These are phyloP conservation scores for Macrobrachium rosenbergii DNA, from an alignment of 1,140 invertebrate genomes.

Conservation along the genomic window DNA sequence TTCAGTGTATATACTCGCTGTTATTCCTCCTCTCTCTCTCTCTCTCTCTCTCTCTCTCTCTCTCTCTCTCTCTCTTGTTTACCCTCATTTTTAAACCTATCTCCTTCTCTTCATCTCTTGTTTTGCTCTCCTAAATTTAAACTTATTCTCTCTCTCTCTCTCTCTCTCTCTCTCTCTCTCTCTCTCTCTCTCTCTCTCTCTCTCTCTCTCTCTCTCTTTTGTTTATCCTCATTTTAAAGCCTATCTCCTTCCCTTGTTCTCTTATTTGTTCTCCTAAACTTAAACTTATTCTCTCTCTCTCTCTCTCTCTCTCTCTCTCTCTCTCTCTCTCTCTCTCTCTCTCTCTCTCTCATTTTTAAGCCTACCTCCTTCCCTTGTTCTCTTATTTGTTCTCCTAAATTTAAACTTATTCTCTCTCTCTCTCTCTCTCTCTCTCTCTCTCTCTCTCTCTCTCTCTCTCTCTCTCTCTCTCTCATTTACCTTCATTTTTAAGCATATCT, in stretches of 20 bases:
- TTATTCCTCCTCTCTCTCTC: neutral
- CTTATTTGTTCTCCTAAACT: neutral
- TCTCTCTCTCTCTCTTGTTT: conserved; percentile 23
- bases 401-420: neutral
- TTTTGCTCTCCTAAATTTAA: neutral
- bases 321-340: neutral
- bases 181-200: conserved; percentile 30
- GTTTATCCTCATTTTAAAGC: conserved; percentile 1
- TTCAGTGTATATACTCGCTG: too few species aligned
- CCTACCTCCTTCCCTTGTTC: neutral
- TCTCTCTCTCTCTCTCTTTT: conserved; percentile 30
- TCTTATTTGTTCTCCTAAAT: neutral
- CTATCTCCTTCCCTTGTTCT: neutral
- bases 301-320: neutral
- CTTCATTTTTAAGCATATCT: neutral
- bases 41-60: conserved; percentile 23
- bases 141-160: conserved; percentile 23
- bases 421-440: neutral
- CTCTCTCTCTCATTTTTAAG: neutral
- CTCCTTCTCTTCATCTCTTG: neutral
- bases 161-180: conserved; percentile 32
- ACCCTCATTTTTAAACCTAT: conserved; percentile 2
- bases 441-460: neutral
- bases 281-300: neutral
- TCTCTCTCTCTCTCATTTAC: neutral